Percentiles rank a stretch among this genome's conserved stretches.
Conservation (phyloP, 2,113 vertebrate genomes). For the Sebastes fasciatus region DNA sequence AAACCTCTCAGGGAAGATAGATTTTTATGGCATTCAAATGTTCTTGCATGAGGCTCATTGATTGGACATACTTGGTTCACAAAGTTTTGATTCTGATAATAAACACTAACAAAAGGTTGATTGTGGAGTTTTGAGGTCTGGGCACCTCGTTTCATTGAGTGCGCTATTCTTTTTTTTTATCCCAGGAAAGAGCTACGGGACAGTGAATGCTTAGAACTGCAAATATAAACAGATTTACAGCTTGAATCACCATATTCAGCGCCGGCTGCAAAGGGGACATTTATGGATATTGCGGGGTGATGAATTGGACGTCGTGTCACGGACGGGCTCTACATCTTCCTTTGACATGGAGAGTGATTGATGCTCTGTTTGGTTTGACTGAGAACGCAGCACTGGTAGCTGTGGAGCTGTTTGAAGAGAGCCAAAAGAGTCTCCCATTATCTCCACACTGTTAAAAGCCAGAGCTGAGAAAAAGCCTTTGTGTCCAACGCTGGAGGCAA, state of each 20-base stretch:
- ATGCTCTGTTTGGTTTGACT: slow-evolving; percentile 46
- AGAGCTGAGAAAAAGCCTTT: slow-evolving; percentile 48
- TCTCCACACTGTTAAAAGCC: slow-evolving; percentile 48
- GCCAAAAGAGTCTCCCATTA: slow-evolving; percentile 57
- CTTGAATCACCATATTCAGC: slow-evolving; percentile 9
- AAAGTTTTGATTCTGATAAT: neutral
- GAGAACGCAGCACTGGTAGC: slow-evolving; percentile 18
- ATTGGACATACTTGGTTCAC: neutral
- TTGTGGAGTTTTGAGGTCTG: neutral
- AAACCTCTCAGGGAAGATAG: no score
- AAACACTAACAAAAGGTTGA: neutral
- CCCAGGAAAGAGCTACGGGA: neutral
- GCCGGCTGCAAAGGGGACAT: slow-evolving; percentile 1
- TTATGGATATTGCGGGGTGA: slow-evolving; percentile 13
- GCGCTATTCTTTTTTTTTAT: neutral
- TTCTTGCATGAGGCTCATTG: no score
- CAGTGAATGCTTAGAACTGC: slow-evolving; percentile 5
- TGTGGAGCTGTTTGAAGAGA: slow-evolving; percentile 44
- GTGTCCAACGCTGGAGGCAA: slow-evolving; percentile 46
- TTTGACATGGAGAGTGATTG: slow-evolving; percentile 5
- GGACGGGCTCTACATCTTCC: slow-evolving; percentile 20
- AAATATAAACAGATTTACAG: slow-evolving; percentile 15
- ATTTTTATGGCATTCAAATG: no score
- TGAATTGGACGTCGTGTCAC: slow-evolving; percentile 4
- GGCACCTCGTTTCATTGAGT: neutral